Percentiles rank a stretch among this genome's conserved stretches.
Conservation (phyloP, 2,797 vertebrate species). For the Enteromius paludinosus region DNA sequence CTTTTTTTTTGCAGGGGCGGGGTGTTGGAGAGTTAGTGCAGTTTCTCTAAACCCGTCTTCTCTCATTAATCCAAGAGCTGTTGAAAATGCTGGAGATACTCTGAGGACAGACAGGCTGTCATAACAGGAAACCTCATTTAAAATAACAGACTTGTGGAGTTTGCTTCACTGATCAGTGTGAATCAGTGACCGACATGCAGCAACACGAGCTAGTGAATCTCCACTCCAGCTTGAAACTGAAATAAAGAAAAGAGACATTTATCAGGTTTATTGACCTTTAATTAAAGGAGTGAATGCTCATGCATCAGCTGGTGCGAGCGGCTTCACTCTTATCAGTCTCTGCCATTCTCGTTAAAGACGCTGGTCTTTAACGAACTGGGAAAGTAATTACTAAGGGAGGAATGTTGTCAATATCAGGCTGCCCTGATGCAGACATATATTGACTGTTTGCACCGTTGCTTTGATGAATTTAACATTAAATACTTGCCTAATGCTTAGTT, state of each 20-base stretch:
- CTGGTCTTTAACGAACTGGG: constrained; percentile 55
- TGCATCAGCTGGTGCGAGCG: constrained; percentile 26
- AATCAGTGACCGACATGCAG: constrained; percentile 4
- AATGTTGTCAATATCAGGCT: constrained; percentile 45
- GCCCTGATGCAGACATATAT: constrained; percentile 44
- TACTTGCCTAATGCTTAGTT: constrained; percentile 35
- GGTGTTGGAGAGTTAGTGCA: neutral
- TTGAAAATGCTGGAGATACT: constrained; percentile 24
- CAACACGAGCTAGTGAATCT: neutral
- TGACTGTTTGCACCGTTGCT: constrained; percentile 42
- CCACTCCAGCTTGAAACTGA: constrained; percentile 18
- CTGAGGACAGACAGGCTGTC: constrained; percentile 37
- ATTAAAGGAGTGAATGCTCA: constrained; percentile 52
- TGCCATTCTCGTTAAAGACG: constrained; percentile 45
- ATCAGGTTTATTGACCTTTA: constrained; percentile 55
- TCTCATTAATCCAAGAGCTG: constrained; percentile 40
- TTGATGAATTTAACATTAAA: constrained; percentile 50
- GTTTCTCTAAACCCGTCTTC: constrained; percentile 19
- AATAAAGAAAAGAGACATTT: constrained; percentile 44
- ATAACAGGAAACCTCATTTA: constrained; percentile 44
- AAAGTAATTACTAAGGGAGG: constrained; percentile 58
- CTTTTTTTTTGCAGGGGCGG: neutral
- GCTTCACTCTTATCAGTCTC: constrained; percentile 45
- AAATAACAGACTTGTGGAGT: constrained; percentile 24
- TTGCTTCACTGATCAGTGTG: constrained; percentile 32